These are phyloP conservation scores for Drosophila insularis DNA, from an alignment of 1,140 invertebrate species.

Conservation along the genomic window DNA sequence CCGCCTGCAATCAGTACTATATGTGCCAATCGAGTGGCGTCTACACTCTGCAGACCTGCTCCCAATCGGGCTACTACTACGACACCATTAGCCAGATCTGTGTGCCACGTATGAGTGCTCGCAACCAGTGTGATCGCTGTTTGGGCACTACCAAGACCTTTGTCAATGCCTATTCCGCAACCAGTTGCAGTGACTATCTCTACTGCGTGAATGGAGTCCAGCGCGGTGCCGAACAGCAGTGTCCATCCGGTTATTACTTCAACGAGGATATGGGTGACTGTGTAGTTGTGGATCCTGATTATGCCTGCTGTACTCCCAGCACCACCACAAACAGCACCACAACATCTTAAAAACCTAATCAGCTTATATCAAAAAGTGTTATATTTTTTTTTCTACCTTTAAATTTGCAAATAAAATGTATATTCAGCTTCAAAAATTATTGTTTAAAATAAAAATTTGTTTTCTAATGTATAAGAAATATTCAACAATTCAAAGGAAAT, in stretches of 20 bases:
- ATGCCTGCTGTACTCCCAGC: constrained; percentile 37
- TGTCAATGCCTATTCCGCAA: constrained; percentile 50
- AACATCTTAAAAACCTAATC: too few relatives aligned
- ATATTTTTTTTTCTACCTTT: too few relatives aligned
- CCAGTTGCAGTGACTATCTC: constrained; percentile 44
- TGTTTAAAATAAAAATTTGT: too few relatives aligned
- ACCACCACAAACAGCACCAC: neutral
- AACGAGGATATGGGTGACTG: constrained; percentile 34
- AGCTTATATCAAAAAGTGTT: too few relatives aligned
- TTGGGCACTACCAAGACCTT: constrained; percentile 38
- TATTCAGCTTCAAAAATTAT: neutral
- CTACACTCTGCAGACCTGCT: constrained; percentile 37
- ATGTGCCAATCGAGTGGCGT: constrained; percentile 8
- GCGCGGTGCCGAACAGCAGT: constrained; percentile 17
- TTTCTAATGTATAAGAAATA: too few relatives aligned
- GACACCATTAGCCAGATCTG: constrained; percentile 40
- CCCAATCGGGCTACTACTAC: constrained; percentile 21
- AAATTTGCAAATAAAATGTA: neutral
- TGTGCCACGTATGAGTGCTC: constrained; percentile 38
- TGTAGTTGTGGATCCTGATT: constrained; percentile 23
- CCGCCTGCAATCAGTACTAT: constrained; percentile 52
- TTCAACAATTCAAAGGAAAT: neutral
- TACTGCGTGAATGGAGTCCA: constrained; percentile 48
- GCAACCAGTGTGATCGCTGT: constrained; percentile 59
- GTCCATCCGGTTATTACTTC: constrained; percentile 37